A percentile compares a stretch with the other conserved stretches of the same genome.
Evolutionary conservation across 2,113 vertebrate species (phyloP).

Genomic region (Ursus arctos): DNA sequence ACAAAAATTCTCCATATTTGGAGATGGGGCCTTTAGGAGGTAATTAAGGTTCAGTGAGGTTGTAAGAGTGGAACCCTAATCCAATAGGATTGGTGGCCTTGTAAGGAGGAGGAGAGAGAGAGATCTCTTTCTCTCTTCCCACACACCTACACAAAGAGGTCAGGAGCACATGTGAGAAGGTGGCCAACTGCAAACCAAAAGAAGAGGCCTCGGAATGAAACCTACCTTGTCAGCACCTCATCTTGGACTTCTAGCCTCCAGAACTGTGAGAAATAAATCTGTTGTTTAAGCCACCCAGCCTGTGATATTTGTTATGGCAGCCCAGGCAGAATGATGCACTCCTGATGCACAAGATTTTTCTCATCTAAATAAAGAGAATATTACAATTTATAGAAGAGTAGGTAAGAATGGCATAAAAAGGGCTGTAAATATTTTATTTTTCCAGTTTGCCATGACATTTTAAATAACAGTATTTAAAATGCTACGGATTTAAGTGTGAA

Average conservation of each 20-base stretch:
- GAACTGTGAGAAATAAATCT: slow-evolving; percentile 26
- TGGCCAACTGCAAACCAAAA: not conserved
- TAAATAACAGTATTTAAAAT: slow-evolving; percentile 27
- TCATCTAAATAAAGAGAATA: slow-evolving; percentile 46
- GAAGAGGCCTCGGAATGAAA: slow-evolving; percentile 9
- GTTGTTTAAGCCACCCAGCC: not conserved
- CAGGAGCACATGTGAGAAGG: not conserved
- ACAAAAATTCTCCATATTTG: not conserved
- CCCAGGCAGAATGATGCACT: not conserved
- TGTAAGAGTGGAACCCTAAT: not conserved
- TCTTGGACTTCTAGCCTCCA: not conserved
- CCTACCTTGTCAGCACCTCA: not conserved
- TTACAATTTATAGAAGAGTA: not conserved
- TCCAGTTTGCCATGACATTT: not conserved
- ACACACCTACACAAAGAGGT: not conserved
- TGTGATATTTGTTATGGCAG: slow-evolving; percentile 4
- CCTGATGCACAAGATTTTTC: not conserved
- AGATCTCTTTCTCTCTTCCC: not conserved
- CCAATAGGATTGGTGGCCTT: not conserved
- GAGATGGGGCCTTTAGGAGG: not conserved
- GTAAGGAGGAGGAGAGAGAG: not conserved
- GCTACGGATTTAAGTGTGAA: slow-evolving; percentile 49
- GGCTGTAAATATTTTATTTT: slow-evolving; percentile 28
- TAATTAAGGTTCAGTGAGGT: not conserved
- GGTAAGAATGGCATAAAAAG: slow-evolving; percentile 4